Conservation (phyloP, 2,797 vertebrate genomes). For the Chromobotia macracanthus region DNA sequence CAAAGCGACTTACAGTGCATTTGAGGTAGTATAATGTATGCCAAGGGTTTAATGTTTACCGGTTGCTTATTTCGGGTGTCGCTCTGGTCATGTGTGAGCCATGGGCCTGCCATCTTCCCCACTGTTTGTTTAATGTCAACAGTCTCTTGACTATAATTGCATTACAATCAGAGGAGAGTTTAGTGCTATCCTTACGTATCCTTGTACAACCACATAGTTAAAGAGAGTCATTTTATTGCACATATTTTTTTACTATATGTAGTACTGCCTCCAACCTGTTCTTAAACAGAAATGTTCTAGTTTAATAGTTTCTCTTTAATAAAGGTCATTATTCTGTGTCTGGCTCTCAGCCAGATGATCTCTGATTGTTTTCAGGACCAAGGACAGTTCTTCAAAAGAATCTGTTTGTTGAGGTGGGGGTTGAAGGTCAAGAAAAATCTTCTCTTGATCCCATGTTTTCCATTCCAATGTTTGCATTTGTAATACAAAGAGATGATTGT, state of each 20-base stretch:
- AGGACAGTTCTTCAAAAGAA: conserved; percentile 57
- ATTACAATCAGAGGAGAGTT: neutral
- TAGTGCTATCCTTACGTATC: too few species aligned
- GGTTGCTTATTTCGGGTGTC: neutral
- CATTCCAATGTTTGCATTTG: conserved; percentile 3
- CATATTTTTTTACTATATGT: too few species aligned
- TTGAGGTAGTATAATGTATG: too few species aligned
- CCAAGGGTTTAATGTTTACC: conserved; percentile 18
- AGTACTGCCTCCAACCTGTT: too few species aligned
- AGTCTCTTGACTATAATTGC: neutral
- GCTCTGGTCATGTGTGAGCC: neutral
- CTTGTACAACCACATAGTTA: too few species aligned
- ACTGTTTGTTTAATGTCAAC: neutral
- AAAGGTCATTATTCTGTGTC: neutral
- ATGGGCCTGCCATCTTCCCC: neutral
- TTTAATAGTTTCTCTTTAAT: neutral
- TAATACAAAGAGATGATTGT: conserved; percentile 28
- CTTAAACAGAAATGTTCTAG: too few species aligned
- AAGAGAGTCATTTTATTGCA: too few species aligned
- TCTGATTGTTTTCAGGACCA: conserved; percentile 58
- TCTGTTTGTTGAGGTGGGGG: neutral
- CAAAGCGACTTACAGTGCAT: too few species aligned
- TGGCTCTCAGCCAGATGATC: neutral
- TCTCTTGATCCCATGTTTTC: neutral
- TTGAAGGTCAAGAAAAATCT: neutral